These are phyloP conservation scores for Drosophila sordidula DNA, from an alignment of 2,888 invertebrate genomes.

Conservation along the genomic window DNA sequence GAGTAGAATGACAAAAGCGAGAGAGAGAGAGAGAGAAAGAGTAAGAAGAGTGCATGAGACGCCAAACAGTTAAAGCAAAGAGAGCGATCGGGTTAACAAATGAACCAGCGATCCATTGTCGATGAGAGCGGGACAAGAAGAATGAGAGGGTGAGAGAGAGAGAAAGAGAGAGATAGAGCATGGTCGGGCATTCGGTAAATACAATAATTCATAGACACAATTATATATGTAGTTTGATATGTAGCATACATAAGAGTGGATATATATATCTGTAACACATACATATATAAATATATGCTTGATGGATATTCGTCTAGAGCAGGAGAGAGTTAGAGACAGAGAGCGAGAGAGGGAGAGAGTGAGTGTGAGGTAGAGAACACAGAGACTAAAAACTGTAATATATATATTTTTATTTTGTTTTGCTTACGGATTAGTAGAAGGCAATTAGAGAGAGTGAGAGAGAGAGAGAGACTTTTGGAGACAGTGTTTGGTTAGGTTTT, in stretches of 20 bases:
- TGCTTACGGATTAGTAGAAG: slow-evolving; percentile 26
- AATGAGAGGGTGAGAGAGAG: slow-evolving; percentile 17
- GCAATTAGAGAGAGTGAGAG: slow-evolving; percentile 15
- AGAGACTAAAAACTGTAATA: slow-evolving; percentile 33
- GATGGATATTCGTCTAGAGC: slow-evolving; percentile 13
- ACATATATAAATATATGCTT: slow-evolving; percentile 9
- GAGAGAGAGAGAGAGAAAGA: not conserved
- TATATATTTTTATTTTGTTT: not conserved
- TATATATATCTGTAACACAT: slow-evolving; percentile 33
- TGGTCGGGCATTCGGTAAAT: slow-evolving; percentile 53
- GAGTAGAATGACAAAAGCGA: not conserved
- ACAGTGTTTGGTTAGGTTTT: slow-evolving; percentile 12
- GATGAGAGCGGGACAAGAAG: slow-evolving; percentile 6
- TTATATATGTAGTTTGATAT: slow-evolving; percentile 12
- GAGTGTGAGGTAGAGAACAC: slow-evolving; percentile 20
- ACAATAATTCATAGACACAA: slow-evolving; percentile 53
- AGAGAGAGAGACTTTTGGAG: not conserved
- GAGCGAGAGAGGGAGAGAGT: slow-evolving; percentile 3
- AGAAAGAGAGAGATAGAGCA: slow-evolving; percentile 19
- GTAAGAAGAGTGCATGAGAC: not conserved
- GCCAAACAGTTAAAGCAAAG: not conserved
- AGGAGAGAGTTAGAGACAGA: slow-evolving; percentile 10
- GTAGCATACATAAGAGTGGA: slow-evolving; percentile 27
- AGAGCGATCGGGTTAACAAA: slow-evolving; percentile 4
- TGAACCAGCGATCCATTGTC: slow-evolving; percentile 10